These are phyloP conservation scores for human DNA, from an alignment of 2,113 vertebrate genomes.

Conservation along the genomic window GRCh38 chr12:76478501-76479000, in stretches of 20 bases:
- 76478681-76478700: background rate
- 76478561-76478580: background rate
- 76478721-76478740: slow-evolving; percentile 24
- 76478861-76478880: too few species aligned
- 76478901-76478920: too few species aligned
- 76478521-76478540: background rate
- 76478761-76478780: background rate
- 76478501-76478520: slow-evolving; percentile 15
- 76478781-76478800: background rate
- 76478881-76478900: too few species aligned
- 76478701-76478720: background rate
- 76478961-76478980: too few species aligned
- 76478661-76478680: background rate
- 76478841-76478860: too few species aligned
- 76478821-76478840: too few species aligned
- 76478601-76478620: background rate
- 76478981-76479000: too few species aligned
- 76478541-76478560: background rate
- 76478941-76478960: too few species aligned
- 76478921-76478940: too few species aligned
- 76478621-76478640: background rate
- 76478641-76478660: background rate
- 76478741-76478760: background rate
- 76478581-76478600: background rate
- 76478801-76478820: too few species aligned